Percentiles rank a stretch among this genome's conserved stretches.
phyloP scores from a whole-genome alignment of 2,888 invertebrate genomes.

The Habroteleia sp. region DNA sequence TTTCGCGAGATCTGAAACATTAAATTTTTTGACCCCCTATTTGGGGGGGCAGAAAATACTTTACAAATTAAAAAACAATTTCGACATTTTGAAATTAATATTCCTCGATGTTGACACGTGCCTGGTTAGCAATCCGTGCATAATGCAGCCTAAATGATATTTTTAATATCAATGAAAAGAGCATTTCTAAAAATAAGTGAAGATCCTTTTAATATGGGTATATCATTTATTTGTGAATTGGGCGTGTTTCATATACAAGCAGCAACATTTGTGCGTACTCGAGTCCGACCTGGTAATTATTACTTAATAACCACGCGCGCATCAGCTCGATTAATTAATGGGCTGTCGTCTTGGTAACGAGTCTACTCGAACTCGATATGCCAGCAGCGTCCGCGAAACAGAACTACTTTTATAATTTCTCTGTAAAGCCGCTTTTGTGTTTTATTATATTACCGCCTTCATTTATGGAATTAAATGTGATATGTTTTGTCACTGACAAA shows the following conservation, averaged over 20 bases:
- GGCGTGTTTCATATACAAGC: conserved; percentile 50
- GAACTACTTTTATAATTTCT: conserved; percentile 50
- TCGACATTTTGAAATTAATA: too few species aligned
- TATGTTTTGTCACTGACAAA: conserved; percentile 1
- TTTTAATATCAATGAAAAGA: conserved; percentile 16
- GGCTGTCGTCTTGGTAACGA: conserved; percentile 61
- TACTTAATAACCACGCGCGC: conserved; percentile 68
- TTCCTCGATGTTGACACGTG: too few species aligned
- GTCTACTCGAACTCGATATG: conserved; percentile 52
- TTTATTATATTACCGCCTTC: conserved; percentile 36
- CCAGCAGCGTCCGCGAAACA: conserved; percentile 44
- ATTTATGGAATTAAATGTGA: conserved; percentile 24
- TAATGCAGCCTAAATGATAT: conserved; percentile 15
- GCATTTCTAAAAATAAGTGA: conserved; percentile 39
- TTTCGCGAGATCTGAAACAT: too few species aligned
- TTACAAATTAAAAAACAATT: too few species aligned
- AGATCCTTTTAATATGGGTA: conserved; percentile 33
- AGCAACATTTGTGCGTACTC: conserved; percentile 61
- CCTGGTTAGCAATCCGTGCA: background rate
- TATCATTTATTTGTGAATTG: conserved; percentile 72
- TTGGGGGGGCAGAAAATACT: too few species aligned
- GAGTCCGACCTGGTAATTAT: conserved; percentile 66
- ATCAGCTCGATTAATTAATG: conserved; percentile 71
- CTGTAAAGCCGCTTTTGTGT: conserved; percentile 31
- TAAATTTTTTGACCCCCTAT: too few species aligned